phyloP scores from a whole-genome alignment of 1,140 invertebrate genomes.

The Trichonephila clavata region DNA sequence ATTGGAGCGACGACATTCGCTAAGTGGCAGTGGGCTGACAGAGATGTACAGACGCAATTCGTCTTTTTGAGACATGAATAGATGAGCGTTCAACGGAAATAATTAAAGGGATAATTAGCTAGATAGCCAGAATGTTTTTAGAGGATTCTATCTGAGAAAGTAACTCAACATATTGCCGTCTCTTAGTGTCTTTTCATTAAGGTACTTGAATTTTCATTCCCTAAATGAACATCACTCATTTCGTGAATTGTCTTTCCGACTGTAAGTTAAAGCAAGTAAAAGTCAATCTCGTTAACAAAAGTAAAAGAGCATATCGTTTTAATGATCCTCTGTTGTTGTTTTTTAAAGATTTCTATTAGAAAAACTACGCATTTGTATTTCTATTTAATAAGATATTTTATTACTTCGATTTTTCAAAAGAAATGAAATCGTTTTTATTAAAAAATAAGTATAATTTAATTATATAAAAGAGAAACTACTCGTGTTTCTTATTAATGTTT shows the following conservation, averaged over 20 bases:
- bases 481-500: too few relatives aligned
- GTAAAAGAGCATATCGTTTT: neutral
- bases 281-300: neutral
- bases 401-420: too few relatives aligned
- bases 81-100: constrained; percentile 30
- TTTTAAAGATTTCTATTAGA: too few relatives aligned
- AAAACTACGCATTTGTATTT: too few relatives aligned
- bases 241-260: constrained; percentile 12
- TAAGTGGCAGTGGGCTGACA: constrained; percentile 25
- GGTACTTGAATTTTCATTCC: neutral
- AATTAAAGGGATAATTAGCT: constrained; percentile 31
- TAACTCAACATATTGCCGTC: neutral
- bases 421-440: too few relatives aligned
- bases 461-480: too few relatives aligned
- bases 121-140: neutral
- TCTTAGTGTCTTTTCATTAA: constrained; percentile 18
- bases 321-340: too few relatives aligned
- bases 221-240: constrained; percentile 34
- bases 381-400: too few relatives aligned
- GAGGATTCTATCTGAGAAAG: neutral
- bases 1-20: neutral
- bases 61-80: constrained; percentile 21
- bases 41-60: constrained; percentile 24
- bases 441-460: too few relatives aligned
- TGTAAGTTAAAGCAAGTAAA: neutral